Base-by-base conservation (phyloP, 2,888 invertebrate genomes). In the Steinernema carpocapsae region DNA sequence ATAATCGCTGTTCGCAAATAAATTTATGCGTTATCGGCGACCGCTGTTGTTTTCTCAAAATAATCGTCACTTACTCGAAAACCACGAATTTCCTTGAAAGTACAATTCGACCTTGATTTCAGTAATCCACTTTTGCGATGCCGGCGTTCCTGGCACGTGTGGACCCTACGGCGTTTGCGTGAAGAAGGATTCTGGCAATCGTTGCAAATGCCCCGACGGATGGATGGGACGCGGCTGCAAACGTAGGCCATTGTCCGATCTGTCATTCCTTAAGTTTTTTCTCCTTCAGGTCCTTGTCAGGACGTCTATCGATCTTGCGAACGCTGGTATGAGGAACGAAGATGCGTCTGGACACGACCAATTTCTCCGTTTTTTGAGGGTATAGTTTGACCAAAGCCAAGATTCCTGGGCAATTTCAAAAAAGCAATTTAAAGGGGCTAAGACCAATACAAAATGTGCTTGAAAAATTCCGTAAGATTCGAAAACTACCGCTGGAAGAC, bases 251-350 rank as follows among this genome's bases (percentile, higher is more conserved):
- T 24, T 48, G 3, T 37, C 37, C 37, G 10, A 37, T 24, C 52
- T 52, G 22, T 52, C 22, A 19, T 3, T 52, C n/a, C 14, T 48
- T 48, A 48, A 48, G 17, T 14, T 10, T 64, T 17, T 64, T 29
- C 70, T 6, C 37, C 72, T 77, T 43, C 48, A 86, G 86, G 86
- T 71, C 85, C 85, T 0, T 86, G 86, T 71, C 85, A 85, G 74
- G 86, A 86, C 74, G 80, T 85, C 42, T 86, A 84, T 80, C 79
- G 79, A 29, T 81, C 81, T 72, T 86, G 86, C 76, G 77, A 77
- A 1, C 74, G 80, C 3, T 86, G 86, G 86, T 78, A 82, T 70
- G 79, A 79, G 24, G 83, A 86, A 73, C 78, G 82, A n/a, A 77
- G 85, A 0, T 86, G 86, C 51, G 78, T 77, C 71, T 85, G 83